These are phyloP conservation scores for Canis aureus DNA, from an alignment of 2,113 vertebrate species.

Conservation along the genomic window DNA sequence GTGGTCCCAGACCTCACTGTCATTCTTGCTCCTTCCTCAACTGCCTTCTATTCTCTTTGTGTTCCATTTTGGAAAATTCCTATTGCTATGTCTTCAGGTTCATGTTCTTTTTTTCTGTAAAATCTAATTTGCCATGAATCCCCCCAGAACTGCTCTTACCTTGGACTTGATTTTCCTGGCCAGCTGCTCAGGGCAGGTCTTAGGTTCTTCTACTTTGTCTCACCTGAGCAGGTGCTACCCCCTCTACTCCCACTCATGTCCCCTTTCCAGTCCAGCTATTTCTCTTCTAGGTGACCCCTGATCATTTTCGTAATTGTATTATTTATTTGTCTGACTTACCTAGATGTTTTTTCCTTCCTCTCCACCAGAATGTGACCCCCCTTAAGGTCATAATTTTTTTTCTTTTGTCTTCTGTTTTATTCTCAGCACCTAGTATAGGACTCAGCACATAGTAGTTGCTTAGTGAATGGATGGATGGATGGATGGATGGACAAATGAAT, in stretches of 20 bases:
- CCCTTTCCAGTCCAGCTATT: background rate
- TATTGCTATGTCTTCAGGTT: background rate
- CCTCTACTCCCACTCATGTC: background rate
- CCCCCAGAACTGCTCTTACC: too few species aligned
- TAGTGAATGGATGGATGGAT: background rate
- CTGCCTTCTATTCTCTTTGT: background rate
- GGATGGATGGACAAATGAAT: fast-evolving
- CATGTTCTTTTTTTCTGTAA: background rate
- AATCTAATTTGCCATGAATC: fast-evolving
- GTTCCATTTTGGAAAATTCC: background rate
- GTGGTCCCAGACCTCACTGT: fast-evolving
- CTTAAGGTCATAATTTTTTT: background rate
- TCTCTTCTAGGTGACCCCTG: background rate
- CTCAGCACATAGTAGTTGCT: background rate
- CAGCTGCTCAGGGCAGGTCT: background rate
- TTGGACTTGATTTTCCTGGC: background rate
- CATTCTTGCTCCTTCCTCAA: fast-evolving
- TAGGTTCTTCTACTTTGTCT: background rate
- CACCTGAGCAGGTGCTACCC: background rate
- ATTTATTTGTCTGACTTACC: background rate
- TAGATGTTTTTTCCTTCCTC: background rate
- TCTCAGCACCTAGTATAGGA: background rate
- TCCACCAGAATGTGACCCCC: too few species aligned
- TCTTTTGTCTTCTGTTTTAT: background rate
- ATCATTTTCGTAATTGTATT: background rate